Evolutionary conservation across 2,888 invertebrate genomes (phyloP).

Genomic region (Macrophya annulata): DNA sequence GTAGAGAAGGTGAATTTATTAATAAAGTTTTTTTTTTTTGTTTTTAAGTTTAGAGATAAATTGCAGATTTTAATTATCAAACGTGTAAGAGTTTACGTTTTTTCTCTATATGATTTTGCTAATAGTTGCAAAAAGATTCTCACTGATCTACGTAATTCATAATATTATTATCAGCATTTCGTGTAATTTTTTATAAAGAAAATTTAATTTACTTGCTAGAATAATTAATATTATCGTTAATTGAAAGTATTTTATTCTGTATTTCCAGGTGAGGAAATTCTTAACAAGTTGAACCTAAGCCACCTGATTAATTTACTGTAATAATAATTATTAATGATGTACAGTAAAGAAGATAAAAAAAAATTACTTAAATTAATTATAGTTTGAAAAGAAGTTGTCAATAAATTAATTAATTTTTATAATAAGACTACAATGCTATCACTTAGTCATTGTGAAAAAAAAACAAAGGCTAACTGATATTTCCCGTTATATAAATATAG

Average conservation of each 20-base stretch:
- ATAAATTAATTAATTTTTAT: neutral
- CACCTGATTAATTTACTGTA: slow-evolving; percentile 55
- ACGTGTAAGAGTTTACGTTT: slow-evolving; percentile 20
- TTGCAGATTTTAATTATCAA: slow-evolving; percentile 42
- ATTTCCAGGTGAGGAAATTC: slow-evolving; percentile 58
- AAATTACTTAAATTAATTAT: too few relatives aligned
- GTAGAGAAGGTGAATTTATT: slow-evolving; percentile 68
- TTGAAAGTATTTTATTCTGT: slow-evolving; percentile 37
- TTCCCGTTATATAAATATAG: neutral
- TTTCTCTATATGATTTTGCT: neutral
- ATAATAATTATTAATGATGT: slow-evolving; percentile 5
- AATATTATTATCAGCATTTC: neutral
- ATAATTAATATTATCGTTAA: neutral
- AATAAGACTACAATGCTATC: neutral
- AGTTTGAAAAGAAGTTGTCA: neutral
- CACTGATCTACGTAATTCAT: neutral
- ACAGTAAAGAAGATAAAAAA: neutral
- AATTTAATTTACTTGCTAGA: neutral
- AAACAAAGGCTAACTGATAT: neutral
- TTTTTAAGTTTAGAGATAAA: neutral
- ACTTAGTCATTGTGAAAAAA: neutral
- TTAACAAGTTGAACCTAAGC: slow-evolving; percentile 58
- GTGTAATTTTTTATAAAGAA: neutral
- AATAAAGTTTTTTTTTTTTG: neutral
- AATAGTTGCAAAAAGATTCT: neutral